Evolutionary conservation across 2,113 vertebrate genomes (phyloP).

Genomic region (Tricholaema leucomelas): DNA sequence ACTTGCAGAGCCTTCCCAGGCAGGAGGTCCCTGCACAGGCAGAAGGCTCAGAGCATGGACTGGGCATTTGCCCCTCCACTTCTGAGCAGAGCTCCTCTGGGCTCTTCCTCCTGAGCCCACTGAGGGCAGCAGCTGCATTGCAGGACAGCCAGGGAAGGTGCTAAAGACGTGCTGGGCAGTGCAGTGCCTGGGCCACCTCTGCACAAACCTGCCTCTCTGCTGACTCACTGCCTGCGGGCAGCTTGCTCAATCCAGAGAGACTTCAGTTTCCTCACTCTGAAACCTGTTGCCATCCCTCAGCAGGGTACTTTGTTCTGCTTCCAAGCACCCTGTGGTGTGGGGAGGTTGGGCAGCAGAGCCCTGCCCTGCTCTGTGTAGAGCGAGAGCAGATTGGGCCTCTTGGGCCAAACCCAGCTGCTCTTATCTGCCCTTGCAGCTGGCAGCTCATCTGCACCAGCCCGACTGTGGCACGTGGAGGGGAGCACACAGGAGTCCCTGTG

Average conservation of each 20-base stretch:
- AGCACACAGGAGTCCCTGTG: rapidly evolving
- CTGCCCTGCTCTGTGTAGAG: background rate
- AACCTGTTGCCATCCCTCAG: background rate
- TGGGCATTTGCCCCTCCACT: rapidly evolving
- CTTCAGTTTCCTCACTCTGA: background rate
- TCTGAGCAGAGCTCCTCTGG: rapidly evolving
- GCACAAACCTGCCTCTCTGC: background rate
- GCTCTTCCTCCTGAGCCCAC: background rate
- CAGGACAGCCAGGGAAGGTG: background rate
- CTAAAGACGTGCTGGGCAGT: rapidly evolving
- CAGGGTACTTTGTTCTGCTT: slow-evolving; percentile 26
- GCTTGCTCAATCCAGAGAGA: slow-evolving; percentile 17
- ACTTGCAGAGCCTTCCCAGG: no score
- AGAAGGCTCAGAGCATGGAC: background rate
- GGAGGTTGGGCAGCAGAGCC: background rate
- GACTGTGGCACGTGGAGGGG: rapidly evolving
- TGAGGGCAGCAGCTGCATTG: rapidly evolving
- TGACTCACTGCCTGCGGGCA: background rate
- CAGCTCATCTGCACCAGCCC: background rate
- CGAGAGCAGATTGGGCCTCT: background rate
- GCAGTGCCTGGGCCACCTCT: background rate
- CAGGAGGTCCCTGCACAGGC: no score
- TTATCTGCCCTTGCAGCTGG: background rate
- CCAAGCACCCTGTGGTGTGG: background rate
- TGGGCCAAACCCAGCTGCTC: background rate